These are phyloP conservation scores for Cygnus atratus DNA, from an alignment of 2,113 vertebrate genomes.

Conservation along the genomic window DNA sequence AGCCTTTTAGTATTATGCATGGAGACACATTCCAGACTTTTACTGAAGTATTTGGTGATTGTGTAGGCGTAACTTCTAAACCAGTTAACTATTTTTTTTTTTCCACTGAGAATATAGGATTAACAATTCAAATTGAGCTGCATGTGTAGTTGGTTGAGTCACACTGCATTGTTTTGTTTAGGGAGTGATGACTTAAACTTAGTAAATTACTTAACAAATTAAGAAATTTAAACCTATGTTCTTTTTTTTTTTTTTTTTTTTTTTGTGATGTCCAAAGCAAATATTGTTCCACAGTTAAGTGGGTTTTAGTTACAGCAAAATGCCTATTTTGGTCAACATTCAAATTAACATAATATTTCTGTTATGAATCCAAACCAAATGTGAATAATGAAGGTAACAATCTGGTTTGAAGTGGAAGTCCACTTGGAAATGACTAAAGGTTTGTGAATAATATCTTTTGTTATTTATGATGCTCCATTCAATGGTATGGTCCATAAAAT, in stretches of 20 bases:
- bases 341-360: neutral
- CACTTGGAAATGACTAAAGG: neutral
- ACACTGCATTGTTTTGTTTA: neutral
- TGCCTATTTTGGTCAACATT: neutral
- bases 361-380: neutral
- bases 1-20: neutral
- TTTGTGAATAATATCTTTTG: neutral
- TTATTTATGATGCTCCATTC: neutral
- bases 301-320: neutral
- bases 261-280: neutral
- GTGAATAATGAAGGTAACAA: neutral
- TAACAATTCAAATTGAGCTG: neutral
- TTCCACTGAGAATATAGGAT: neutral
- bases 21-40: neutral
- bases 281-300: neutral
- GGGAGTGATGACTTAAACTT: neutral
- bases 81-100: neutral
- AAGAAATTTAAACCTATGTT: neutral
- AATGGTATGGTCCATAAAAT: neutral
- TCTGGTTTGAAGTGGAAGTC: neutral
- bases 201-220: neutral
- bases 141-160: neutral
- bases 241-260: neutral
- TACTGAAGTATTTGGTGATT: neutral
- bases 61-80: neutral